Percentiles rank a stretch among this genome's conserved stretches.
Evolutionary conservation across 2,888 invertebrate species (phyloP).

Genomic region (Asteroscopus sphinx): DNA sequence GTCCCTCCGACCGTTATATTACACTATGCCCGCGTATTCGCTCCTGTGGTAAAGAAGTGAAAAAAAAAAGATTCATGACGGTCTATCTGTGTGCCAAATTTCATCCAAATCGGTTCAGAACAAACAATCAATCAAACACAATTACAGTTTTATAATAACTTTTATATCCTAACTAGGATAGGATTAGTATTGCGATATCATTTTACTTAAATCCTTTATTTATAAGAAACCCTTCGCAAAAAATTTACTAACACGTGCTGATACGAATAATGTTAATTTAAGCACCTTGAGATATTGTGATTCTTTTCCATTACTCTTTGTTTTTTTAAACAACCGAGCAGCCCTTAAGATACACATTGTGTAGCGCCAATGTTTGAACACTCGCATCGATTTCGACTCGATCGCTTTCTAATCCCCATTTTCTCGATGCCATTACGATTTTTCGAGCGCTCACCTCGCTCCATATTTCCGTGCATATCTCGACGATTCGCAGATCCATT

Average conservation of each 20-base stretch:
- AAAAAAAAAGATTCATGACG: no score
- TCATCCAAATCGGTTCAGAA: no score
- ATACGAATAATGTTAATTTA: background rate
- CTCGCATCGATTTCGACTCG: conserved; percentile 84
- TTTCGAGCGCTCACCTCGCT: conserved; percentile 86
- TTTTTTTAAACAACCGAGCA: conserved; percentile 57
- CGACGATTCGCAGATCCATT: conserved; percentile 89
- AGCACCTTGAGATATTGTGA: conserved; percentile 36
- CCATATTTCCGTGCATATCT: conserved; percentile 89
- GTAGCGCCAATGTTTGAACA: conserved; percentile 74
- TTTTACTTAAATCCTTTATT: background rate
- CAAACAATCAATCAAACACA: no score
- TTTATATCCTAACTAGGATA: no score
- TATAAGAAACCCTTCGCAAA: background rate
- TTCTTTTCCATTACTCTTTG: conserved; percentile 56
- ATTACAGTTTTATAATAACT: no score
- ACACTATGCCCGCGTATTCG: no score
- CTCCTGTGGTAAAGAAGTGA: no score
- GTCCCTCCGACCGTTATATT: no score
- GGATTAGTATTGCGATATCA: conserved; percentile 8
- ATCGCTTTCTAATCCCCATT: conserved; percentile 89
- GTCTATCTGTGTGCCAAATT: no score
- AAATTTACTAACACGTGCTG: background rate
- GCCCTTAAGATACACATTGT: conserved; percentile 60
- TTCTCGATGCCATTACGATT: conserved; percentile 88